A percentile compares a stretch with the other conserved stretches of the same genome.
Evolutionary conservation across 2,888 invertebrate genomes (phyloP).

Genomic region (Plutella xylostella): DNA sequence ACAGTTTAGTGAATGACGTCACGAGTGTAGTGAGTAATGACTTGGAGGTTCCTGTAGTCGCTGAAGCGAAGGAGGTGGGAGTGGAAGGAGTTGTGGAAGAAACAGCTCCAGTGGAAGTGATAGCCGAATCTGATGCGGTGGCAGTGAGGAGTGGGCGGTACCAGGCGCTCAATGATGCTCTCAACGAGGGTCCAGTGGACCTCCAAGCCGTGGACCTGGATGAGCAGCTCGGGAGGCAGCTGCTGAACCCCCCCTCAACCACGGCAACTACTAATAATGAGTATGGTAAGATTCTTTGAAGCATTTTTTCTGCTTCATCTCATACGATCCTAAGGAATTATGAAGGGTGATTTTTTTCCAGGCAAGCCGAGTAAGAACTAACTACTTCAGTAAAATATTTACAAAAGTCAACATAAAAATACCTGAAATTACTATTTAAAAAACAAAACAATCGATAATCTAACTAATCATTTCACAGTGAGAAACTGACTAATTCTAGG

Average conservation of each 20-base stretch:
- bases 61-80: constrained; percentile 16
- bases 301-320: background rate
- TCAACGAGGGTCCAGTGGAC: constrained; percentile 31
- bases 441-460: too few species aligned
- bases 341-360: background rate
- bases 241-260: constrained; percentile 28
- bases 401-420: too few species aligned
- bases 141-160: constrained; percentile 53
- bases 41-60: constrained; percentile 19
- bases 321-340: too few species aligned
- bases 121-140: constrained; percentile 29
- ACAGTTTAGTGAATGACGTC: constrained; percentile 29
- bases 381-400: too few species aligned
- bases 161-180: constrained; percentile 40
- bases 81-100: constrained; percentile 20
- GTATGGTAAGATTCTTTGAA: constrained; percentile 35
- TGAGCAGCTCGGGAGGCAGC: constrained; percentile 43
- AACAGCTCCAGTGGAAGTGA: constrained; percentile 32
- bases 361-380: too few species aligned
- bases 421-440: too few species aligned
- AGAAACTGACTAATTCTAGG: too few species aligned
- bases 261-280: constrained; percentile 43
- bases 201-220: constrained; percentile 37
- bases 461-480: too few species aligned
- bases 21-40: constrained; percentile 17